Percentiles rank a stretch among this genome's conserved stretches.
These are phyloP conservation scores for Lamellibrachia luymesi DNA, from an alignment of 1,140 invertebrate genomes.

Conservation along the genomic window DNA sequence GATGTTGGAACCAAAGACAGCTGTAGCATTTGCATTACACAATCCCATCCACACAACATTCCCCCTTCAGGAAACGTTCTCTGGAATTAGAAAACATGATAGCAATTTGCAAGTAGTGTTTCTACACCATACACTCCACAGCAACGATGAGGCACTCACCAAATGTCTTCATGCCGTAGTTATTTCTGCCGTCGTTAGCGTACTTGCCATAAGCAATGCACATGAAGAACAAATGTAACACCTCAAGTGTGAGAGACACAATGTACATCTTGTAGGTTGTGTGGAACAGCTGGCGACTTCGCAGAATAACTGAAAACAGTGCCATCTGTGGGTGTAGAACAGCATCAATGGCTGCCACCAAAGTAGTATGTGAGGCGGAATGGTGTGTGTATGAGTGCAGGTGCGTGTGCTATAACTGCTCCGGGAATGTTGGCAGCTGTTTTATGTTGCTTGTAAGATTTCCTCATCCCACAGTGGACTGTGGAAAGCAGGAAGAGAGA, in stretches of 20 bases:
- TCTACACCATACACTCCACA: no score
- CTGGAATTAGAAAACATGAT: no score
- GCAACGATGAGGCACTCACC: constrained; percentile 58
- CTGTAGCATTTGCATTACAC: background rate
- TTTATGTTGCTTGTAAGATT: background rate
- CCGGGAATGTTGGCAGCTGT: no score
- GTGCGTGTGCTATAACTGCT: no score
- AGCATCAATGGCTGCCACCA: background rate
- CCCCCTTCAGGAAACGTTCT: no score
- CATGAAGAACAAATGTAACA: constrained; percentile 66
- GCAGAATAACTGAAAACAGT: constrained; percentile 66
- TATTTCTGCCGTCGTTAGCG: constrained; percentile 68
- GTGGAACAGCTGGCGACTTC: constrained; percentile 76
- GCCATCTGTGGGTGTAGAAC: background rate
- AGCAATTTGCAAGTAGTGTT: no score
- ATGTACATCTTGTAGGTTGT: constrained; percentile 85
- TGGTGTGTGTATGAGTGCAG: no score
- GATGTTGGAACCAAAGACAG: background rate
- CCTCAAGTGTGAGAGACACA: constrained; percentile 65
- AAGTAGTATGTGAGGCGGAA: no score
- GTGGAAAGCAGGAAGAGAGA: background rate
- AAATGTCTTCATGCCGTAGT: constrained; percentile 61
- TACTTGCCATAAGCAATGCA: constrained; percentile 70
- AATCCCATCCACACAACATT: no score
- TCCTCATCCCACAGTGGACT: background rate